These are phyloP conservation scores for Meloidogyne chitwoodi DNA, from an alignment of 1,140 invertebrate species.

Conservation along the genomic window DNA sequence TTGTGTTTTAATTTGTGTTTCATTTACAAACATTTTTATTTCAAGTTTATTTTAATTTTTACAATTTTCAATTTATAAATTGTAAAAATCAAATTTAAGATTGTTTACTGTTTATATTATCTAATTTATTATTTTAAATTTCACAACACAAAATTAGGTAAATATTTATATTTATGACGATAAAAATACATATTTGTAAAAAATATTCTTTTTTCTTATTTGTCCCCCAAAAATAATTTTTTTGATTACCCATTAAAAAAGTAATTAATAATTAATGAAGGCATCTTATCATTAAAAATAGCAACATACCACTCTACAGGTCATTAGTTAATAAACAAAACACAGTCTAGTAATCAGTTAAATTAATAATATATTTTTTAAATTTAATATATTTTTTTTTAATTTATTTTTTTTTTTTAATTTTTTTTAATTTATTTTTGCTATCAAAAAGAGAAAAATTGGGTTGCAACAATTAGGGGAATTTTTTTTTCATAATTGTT, in stretches of 20 bases:
- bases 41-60: too few species aligned
- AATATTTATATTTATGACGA: not conserved
- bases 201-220: not conserved
- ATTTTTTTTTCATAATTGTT: too few species aligned
- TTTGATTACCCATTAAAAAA: not conserved
- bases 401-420: too few species aligned
- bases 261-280: not conserved
- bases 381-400: too few species aligned
- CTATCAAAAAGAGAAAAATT: too few species aligned
- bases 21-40: too few species aligned
- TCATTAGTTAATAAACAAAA: not conserved
- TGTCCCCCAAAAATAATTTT: not conserved
- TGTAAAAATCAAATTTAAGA: not conserved
- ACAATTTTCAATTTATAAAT: not conserved
- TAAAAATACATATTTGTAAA: not conserved
- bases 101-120: not conserved
- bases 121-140: not conserved
- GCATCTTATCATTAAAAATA: not conserved
- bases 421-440: too few species aligned
- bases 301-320: not conserved
- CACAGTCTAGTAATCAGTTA: not conserved
- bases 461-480: too few species aligned
- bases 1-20: too few species aligned
- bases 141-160: not conserved
- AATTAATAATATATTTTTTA: too few species aligned